Evolutionary conservation across 2,888 invertebrate genomes (phyloP), one percentile per base, ranked within the genome.

Genomic region (Drepanosiphum platanoidis): DNA sequence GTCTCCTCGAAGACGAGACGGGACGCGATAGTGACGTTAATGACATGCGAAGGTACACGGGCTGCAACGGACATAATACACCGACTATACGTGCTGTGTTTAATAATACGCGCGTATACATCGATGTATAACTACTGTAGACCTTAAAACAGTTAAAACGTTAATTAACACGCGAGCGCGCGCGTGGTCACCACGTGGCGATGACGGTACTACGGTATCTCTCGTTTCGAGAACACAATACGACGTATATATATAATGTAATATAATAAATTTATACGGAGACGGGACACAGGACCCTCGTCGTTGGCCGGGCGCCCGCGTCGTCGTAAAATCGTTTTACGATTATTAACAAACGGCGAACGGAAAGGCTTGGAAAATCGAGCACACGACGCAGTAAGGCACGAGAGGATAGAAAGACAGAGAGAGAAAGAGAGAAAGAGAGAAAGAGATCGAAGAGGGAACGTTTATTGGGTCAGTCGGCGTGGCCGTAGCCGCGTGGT

Each of bases 321-420:
- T 64, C n/a, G 61, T 66, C 66, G 36, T 83, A 83, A 83, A 83
- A 74, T 72, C 18, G 74, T 75, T 83, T 82, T 66, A 83, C 66
- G 83, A 75, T 83, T 83, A 74, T 83, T 75, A 46, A 75, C 83
- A 66, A 83, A 70, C 80, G 36, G 70, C 80, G n/a, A 36, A 22
- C 7, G 30, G 42, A 78, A 66, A 66, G 4, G 42, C 78, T 7
- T 30, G 66, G 66, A 30, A 64, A 70, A 36, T 8, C 32, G 18
- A 27, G 22, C 22, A n/a, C n/a, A 18, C 7, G 22, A n/a, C n/a
- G n/a, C n/a, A n/a, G 1, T 18, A 18, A 18, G 46, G 34, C 70
- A 9, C 15, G 5, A n/a, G 36, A 34, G 30, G 18, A 13, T 36
- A 22, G 52, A 34, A 18, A 71, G 71, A 71, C 7, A n/a, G 3